Base-by-base conservation (phyloP, 2,113 vertebrate species). In the Anarrhichthys ocellatus region DNA sequence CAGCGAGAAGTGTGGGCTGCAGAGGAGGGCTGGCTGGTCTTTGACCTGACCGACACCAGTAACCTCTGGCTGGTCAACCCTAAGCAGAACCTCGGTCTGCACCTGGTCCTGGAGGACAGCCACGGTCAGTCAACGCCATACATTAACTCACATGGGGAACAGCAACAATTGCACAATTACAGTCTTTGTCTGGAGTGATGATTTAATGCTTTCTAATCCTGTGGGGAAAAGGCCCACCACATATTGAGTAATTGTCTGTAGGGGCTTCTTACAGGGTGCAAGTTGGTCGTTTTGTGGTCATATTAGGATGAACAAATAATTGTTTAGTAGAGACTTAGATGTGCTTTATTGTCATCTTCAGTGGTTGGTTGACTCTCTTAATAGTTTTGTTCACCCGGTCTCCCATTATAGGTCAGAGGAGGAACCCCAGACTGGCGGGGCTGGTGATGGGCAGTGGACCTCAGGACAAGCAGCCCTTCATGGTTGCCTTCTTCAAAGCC, bases 401-500 rank as follows among this genome's bases (percentile, higher is more conserved):
- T 80, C 88, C 83, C 87, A 44, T 27, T 84, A 73, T 74, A 99
- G 98, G 98, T 9, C 96, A 96, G 74, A 97, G 95, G 91, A 94
- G 97, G 91, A 97, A 97, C 78, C 96, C 96, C 78, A 94, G 89
- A 22, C 20, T 96, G 82, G 97, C 95, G 0, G 97, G 98, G 48
- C 95, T 99, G 1, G 95, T 96, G 2, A 96, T 96, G 0, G 95
- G 95, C 63, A 92, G 95, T 0, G 97, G 96, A 27, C 96, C 96
- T 0, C 97, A 97, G 93, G 97, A 96, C 91, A 99, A 98, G 92
- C 98, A 97, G 91, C 97, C 98, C 0, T 99, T 99, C 93, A 96
- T 98, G 32, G 98, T 99, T 1, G 98, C 96, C 80, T 99, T 99
- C 91, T 98, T 99, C 85, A 99, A 98, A 94, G 97, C 97, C 78